Percentiles rank a stretch among this genome's conserved stretches.
Evolutionary conservation across 2,888 invertebrate species (phyloP).

Genomic region (Ernsta delagoae): DNA sequence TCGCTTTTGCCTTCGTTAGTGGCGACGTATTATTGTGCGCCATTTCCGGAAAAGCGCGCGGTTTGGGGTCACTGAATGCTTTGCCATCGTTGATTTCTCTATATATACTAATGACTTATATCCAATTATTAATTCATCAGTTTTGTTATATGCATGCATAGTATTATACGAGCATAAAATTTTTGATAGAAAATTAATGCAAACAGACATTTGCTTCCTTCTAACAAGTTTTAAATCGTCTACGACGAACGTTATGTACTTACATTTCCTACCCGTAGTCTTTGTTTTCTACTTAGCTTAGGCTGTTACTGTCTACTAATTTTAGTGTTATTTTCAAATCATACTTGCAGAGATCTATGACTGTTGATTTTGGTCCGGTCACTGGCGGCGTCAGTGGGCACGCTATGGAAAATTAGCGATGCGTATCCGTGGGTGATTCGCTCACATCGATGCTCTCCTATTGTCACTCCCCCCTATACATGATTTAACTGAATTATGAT

Average conservation of each 20-base stretch:
- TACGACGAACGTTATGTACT: background rate
- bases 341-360: conserved; percentile 37
- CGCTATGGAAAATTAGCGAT: conserved; percentile 78
- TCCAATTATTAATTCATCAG: background rate
- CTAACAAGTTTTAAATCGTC: too few relatives aligned
- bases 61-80: conserved; percentile 64
- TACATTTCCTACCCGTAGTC: too few relatives aligned
- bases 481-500: conserved; percentile 83
- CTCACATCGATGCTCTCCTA: conserved; percentile 81
- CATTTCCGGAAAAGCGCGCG: conserved; percentile 74
- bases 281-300: too few relatives aligned
- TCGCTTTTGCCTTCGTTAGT: conserved; percentile 37
- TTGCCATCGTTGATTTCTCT: conserved; percentile 35
- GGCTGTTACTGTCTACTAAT: too few relatives aligned
- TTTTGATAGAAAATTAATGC: too few relatives aligned
- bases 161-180: too few relatives aligned
- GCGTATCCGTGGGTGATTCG: conserved; percentile 82
- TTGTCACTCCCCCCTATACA: conserved; percentile 80
- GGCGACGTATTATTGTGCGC: conserved; percentile 60
- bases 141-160: background rate
- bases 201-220: too few relatives aligned
- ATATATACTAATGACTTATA: conserved; percentile 15
- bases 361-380: conserved; percentile 66
- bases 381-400: conserved; percentile 61
- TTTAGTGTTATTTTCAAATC: background rate